Base-by-base conservation (phyloP, 1,140 invertebrate species). In the Panulirus ornatus region DNA sequence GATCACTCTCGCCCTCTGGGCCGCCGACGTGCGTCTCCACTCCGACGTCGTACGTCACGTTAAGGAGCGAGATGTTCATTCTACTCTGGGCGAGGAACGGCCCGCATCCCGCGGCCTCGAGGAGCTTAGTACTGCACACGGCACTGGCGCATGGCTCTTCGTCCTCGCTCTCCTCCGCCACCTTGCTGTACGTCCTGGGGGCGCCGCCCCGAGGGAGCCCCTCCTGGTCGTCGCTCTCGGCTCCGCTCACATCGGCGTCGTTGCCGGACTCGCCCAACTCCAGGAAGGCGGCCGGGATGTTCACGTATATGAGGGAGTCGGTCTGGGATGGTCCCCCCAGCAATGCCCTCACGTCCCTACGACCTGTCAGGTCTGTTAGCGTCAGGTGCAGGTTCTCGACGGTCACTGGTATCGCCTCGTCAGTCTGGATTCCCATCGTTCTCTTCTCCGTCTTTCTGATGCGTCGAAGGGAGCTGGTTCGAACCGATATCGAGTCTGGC, bases 171-270 rank as follows among this genome's bases (percentile, higher is more conserved):
- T 81, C 78, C 30, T 81, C 51, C 3, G 16, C 27, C n/a, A 66
- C 58, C 58, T 30, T 66, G n/a, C n/a, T 66, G 58, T 34, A 34
- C 9, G 30, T 58, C 14, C 27, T 66, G 2, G 30, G 0, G 22
- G 58, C n/a, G 58, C 40, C 19, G 9, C 19, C 22, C n/a, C 22
- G n/a, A 16, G 22, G 22, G 51, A 22, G 16, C 22, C 30, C 34
- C 34, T 42, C 30, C 3, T 19, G 73, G n/a, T 70, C 44, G 22
- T 88, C 75, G 22, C 71, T 83, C 66, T 89, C 88, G n/a, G 40
- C 81, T 19, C 84, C 88, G 44, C 88, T 89, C 38, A 89, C 81
- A 22, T 89, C 88, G 14, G 88, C 88, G 40, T 89, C 88, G 73
- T 89, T 89, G 16, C 70, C 88, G 44, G 88, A 89, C 47, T 89